These are phyloP conservation scores for Ascidia mentula DNA, from an alignment of 23 tunicate species.

Conservation along the genomic window DNA sequence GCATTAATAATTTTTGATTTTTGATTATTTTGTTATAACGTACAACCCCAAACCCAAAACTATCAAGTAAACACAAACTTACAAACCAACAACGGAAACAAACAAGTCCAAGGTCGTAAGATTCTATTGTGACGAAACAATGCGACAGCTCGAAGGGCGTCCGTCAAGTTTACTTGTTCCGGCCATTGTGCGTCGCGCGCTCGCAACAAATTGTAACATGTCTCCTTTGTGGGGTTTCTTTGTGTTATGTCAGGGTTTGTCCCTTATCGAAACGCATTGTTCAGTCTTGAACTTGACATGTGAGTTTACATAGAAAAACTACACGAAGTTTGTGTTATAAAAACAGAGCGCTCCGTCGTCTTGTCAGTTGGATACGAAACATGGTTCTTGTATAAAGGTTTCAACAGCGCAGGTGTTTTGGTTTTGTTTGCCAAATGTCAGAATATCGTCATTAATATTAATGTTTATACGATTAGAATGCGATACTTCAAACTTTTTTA, in stretches of 20 bases:
- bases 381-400: too few relatives aligned
- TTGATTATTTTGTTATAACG: too few relatives aligned
- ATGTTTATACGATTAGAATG: too few relatives aligned
- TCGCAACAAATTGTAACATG: neutral
- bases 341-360: neutral
- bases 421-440: too few relatives aligned
- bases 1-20: too few relatives aligned
- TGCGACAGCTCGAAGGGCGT: neutral
- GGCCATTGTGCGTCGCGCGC: neutral
- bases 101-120: neutral
- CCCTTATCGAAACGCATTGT: conserved; percentile 5
- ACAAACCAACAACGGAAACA: neutral
- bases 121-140: neutral
- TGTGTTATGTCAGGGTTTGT: neutral
- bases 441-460: too few relatives aligned
- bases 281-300: neutral
- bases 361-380: too few relatives aligned
- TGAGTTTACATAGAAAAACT: neutral
- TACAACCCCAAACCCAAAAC: too few relatives aligned
- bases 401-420: too few relatives aligned
- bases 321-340: neutral
- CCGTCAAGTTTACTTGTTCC: neutral
- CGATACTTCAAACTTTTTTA: too few relatives aligned
- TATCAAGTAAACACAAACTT: too few relatives aligned
- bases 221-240: neutral